Conservation (phyloP, 2,888 invertebrate species). For the Agriopis leucophaearia region DNA sequence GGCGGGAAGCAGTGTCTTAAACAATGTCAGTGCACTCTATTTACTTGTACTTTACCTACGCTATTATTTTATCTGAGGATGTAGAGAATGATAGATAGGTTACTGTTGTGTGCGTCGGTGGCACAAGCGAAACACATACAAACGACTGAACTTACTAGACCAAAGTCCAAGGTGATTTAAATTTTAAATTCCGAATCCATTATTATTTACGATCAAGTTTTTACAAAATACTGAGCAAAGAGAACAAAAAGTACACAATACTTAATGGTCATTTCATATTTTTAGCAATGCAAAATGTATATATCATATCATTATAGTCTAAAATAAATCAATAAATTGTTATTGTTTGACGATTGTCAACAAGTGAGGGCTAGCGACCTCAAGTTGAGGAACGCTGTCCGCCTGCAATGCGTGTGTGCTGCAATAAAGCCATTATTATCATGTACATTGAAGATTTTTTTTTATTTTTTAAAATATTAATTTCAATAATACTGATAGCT, state of each 20-base stretch:
- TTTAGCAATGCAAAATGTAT: no score
- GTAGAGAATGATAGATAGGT: neutral
- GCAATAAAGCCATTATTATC: no score
- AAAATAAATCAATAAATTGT: neutral
- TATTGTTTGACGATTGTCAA: conserved; percentile 2
- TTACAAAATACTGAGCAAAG: neutral
- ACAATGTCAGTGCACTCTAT: no score
- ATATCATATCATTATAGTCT: no score
- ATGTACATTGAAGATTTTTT: no score
- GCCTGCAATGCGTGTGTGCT: neutral
- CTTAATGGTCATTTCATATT: neutral
- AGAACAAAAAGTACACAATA: neutral
- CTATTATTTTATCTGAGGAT: no score
- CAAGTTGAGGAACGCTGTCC: conserved; percentile 11
- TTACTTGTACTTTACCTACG: no score
- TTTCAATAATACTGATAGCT: no score
- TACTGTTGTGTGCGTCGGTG: neutral
- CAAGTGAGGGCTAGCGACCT: conserved; percentile 10
- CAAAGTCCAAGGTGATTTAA: conserved; percentile 25
- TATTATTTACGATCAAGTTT: conserved; percentile 2
- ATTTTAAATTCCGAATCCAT: conserved; percentile 14
- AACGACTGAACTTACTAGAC: conserved; percentile 2
- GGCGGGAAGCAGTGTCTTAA: no score
- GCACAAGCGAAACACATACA: neutral
- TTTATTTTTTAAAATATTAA: no score